These are phyloP conservation scores for Syngnathoides biaculeatus DNA, from an alignment of 2,113 vertebrate species.

Conservation along the genomic window DNA sequence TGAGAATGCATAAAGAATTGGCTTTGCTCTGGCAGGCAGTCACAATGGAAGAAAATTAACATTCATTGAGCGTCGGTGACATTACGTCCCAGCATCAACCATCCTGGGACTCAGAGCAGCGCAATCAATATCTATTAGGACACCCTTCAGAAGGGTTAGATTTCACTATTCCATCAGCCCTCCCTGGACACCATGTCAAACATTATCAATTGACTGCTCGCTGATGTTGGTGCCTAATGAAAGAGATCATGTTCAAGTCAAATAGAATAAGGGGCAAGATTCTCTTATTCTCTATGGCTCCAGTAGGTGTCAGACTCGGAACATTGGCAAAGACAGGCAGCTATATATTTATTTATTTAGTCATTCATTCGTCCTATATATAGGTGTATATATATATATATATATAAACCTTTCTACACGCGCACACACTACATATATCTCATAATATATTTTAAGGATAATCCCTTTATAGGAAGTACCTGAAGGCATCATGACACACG, in stretches of 20 bases:
- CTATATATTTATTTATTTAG: constrained; percentile 21
- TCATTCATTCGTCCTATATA: too few relatives aligned
- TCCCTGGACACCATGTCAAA: constrained; percentile 63
- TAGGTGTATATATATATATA: too few relatives aligned
- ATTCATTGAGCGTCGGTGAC: constrained; percentile 57
- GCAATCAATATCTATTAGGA: constrained; percentile 73
- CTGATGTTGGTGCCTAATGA: constrained; percentile 50
- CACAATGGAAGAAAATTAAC: constrained; percentile 53
- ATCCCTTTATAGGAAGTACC: neutral
- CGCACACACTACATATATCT: neutral
- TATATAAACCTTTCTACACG: too few relatives aligned
- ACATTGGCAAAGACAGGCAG: neutral
- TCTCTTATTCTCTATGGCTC: constrained; percentile 22
- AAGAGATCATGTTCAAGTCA: constrained; percentile 62
- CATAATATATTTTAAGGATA: neutral
- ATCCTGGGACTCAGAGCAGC: constrained; percentile 44
- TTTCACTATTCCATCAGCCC: constrained; percentile 65
- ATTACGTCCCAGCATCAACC: constrained; percentile 54
- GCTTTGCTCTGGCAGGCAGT: constrained; percentile 30
- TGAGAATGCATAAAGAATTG: neutral
- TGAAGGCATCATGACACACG: constrained; percentile 9
- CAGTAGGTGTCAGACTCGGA: constrained; percentile 56
- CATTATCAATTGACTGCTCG: constrained; percentile 57
- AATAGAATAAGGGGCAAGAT: constrained; percentile 46
- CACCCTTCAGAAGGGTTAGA: constrained; percentile 66